A percentile compares a stretch with the other conserved stretches of the same genome.
Evolutionary conservation across 2,113 vertebrate species (phyloP).

Genomic region (Hemibagrus wyckioides): DNA sequence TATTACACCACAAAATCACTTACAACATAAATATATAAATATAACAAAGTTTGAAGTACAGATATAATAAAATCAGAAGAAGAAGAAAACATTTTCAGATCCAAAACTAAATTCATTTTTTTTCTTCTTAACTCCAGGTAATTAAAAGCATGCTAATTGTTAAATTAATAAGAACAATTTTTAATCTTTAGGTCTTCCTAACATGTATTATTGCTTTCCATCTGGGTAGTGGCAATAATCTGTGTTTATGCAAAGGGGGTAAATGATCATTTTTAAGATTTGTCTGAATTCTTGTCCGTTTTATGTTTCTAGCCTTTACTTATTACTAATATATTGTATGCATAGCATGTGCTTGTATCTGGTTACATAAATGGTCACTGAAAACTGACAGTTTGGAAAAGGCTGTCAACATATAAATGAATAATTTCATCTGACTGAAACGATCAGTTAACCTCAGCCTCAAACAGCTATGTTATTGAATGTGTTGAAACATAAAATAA

Average conservation of each 20-base stretch:
- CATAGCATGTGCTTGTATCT: neutral
- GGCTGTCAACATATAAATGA: neutral
- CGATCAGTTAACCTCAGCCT: neutral
- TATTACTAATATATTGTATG: neutral
- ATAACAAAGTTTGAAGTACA: too few relatives aligned
- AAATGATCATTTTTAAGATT: neutral
- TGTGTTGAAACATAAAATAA: slow-evolving; percentile 13
- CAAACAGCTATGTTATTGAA: neutral
- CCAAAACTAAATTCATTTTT: too few relatives aligned
- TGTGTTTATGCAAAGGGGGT: neutral
- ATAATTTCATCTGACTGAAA: neutral
- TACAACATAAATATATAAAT: too few relatives aligned
- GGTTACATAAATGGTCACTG: neutral
- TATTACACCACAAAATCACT: too few relatives aligned
- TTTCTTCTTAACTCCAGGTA: too few relatives aligned
- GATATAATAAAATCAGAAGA: too few relatives aligned
- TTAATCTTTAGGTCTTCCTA: too few relatives aligned
- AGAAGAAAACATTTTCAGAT: neutral
- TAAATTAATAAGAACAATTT: too few relatives aligned
- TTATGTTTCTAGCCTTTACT: neutral
- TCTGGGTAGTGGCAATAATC: neutral
- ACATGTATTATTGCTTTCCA: neutral
- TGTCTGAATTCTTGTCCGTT: neutral
- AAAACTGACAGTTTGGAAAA: neutral
- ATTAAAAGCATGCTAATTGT: too few relatives aligned